Evolutionary conservation across 92 coral and sea anemone genomes (phyloP).

Genomic region (Porites rus): DNA sequence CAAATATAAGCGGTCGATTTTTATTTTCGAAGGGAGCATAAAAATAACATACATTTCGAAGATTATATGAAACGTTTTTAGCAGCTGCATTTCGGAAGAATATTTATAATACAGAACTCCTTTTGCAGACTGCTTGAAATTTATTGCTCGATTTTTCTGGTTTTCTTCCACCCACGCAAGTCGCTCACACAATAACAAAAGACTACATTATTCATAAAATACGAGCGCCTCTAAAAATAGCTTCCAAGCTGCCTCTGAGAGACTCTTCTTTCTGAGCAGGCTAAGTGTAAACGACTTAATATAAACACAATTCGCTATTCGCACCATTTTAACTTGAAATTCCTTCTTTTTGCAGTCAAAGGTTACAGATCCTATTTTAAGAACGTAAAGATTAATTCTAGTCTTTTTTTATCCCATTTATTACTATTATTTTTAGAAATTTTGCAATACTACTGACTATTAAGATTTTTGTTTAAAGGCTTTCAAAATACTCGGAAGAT

Average conservation of each 20-base stretch:
- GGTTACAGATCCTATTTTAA: too few species aligned
- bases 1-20: constrained; percentile 31
- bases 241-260: neutral
- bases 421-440: neutral
- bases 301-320: neutral
- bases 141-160: constrained; percentile 46
- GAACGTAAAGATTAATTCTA: neutral
- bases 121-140: constrained; percentile 22
- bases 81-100: constrained; percentile 40
- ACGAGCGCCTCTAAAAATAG: constrained; percentile 27
- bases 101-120: constrained; percentile 42
- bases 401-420: neutral
- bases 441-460: neutral
- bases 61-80: constrained; percentile 16
- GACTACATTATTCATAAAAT: constrained; percentile 42
- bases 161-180: constrained; percentile 37
- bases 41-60: constrained; percentile 18
- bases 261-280: neutral
- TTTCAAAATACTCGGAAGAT: constrained; percentile 22
- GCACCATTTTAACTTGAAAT: neutral
- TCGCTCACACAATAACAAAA: constrained; percentile 35
- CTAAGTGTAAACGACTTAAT: neutral
- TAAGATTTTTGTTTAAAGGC: neutral
- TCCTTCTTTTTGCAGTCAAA: too few species aligned
- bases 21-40: constrained; percentile 9